phyloP scores from a whole-genome alignment of 2,113 vertebrate species.

The Megaceryle torquata region DNA sequence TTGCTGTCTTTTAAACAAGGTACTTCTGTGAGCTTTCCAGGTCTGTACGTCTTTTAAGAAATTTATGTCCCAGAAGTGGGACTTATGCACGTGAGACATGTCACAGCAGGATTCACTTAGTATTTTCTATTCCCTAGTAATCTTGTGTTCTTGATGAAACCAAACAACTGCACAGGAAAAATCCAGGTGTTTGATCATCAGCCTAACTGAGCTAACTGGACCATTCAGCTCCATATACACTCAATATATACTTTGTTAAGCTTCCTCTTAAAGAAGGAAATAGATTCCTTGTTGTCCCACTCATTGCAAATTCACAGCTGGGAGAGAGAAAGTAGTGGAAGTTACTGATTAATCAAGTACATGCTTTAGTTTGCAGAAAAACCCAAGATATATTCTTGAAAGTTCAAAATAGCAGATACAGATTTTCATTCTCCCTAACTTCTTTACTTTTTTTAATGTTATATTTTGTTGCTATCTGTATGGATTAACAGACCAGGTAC shows the following conservation, averaged over 20 bases:
- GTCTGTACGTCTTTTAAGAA: neutral
- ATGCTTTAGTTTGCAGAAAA: neutral
- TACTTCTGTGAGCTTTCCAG: neutral
- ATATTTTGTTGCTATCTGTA: neutral
- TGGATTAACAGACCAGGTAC: neutral
- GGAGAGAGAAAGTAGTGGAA: neutral
- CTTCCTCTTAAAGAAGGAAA: neutral
- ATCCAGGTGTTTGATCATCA: neutral
- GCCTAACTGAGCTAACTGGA: neutral
- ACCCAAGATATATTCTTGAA: fast-evolving
- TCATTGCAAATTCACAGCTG: neutral
- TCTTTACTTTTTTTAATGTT: neutral
- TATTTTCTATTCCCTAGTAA: neutral
- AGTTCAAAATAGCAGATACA: neutral
- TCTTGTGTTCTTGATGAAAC: neutral
- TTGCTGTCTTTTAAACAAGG: neutral
- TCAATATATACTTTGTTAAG: neutral
- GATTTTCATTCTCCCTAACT: neutral
- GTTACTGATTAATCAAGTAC: neutral
- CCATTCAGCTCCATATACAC: neutral
- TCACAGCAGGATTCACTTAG: neutral
- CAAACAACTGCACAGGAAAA: neutral
- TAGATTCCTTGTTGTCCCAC: neutral
- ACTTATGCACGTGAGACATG: neutral
- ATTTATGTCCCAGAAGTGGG: neutral